Base-by-base conservation (phyloP, 1,140 invertebrate species). In the Neuroterus valhalla region DNA sequence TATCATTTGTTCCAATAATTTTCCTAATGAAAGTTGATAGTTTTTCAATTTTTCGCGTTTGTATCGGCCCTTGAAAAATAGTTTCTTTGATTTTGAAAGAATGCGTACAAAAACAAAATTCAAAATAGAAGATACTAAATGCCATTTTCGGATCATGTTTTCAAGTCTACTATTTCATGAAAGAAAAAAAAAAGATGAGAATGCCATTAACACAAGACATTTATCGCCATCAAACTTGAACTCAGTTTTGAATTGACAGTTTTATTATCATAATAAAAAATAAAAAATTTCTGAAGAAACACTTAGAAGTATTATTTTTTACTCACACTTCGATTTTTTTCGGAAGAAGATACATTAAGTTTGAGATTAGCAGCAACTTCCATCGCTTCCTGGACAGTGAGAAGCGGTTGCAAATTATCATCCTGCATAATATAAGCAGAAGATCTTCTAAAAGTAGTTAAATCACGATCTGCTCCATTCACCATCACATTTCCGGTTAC, bases 351-450 rank as follows among this genome's bases (percentile, higher is more conserved):
- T 55, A 95, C 92, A 12, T 93, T 93, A 14, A 98, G 91, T 88
- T 98, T 98, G 0, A 99, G 91, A 85, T 98, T 95, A 0, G 96
- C 96, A 2, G 97, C 96, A 68, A 96, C 93, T 73, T 92, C 91
- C 92, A 98, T 96, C 3, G 96, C 94, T 89, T 99, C 97, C 42
- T 93, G 90, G 0, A 98, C 96, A 0, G 95, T 96, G 2, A 98
- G 91, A 79, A 96, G 91, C 0, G 95, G 93, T 72, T 97, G 94
- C 6, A 98, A 90, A 80, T 94, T 92, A 82, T 98, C 96, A 80
- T 98, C 94, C 88, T 98, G 97, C 89, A 96, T 96, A 73, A 98
- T 98, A 84, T 98, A 98, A 71, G 96, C 96, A 0, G 96, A 96
- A 78, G 95, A 92, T 82, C 95, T 93, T 44, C 96, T 92, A 85